phyloP scores from a whole-genome alignment of 2,888 invertebrate genomes.

The Hydrotaea diabolus region DNA sequence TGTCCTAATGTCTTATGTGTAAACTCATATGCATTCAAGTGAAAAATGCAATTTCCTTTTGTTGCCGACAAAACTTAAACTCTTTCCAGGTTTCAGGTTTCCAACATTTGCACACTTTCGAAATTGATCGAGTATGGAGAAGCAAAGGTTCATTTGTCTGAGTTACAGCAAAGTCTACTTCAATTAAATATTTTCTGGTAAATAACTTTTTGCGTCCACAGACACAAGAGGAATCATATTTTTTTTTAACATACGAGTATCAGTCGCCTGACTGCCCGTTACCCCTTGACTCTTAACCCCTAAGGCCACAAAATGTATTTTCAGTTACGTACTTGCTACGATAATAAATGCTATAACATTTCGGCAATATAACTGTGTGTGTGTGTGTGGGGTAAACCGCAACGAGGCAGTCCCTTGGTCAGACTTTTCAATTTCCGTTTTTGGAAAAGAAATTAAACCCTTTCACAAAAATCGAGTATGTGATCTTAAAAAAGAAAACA shows the following conservation, averaged over 20 bases:
- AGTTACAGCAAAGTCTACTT: slow-evolving; percentile 1
- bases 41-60: slow-evolving; percentile 54
- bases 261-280: neutral
- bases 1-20: neutral
- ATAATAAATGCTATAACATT: too few species aligned
- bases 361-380: neutral
- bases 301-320: too few species aligned
- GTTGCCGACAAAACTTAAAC: neutral
- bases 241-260: neutral
- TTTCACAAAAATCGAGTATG: neutral
- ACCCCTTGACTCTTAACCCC: neutral
- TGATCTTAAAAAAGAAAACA: neutral
- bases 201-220: neutral
- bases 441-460: slow-evolving; percentile 4
- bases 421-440: slow-evolving; percentile 29
- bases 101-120: neutral
- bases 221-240: neutral
- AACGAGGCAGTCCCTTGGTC: neutral
- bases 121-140: neutral
- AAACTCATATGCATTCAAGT: slow-evolving; percentile 48
- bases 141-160: slow-evolving; percentile 1
- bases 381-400: neutral
- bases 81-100: neutral
- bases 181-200: slow-evolving; percentile 3
- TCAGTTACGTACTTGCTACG: too few species aligned